These are phyloP conservation scores for Helicorthomorpha holstii DNA, from an alignment of 1,140 invertebrate genomes.

Conservation along the genomic window DNA sequence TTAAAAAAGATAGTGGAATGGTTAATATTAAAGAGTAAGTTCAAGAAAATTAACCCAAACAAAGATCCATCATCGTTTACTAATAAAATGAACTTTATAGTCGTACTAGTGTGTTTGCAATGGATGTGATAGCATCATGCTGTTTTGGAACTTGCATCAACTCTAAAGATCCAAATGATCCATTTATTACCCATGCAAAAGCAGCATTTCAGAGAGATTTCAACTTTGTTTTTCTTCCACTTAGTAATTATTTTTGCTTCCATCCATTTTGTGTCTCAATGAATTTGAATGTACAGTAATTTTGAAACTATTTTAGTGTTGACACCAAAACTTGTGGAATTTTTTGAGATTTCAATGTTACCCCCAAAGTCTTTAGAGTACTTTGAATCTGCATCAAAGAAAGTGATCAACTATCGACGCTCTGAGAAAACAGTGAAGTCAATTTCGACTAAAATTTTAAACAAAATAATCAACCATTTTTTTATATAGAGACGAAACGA, in stretches of 20 bases:
- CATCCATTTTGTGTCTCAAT: not conserved
- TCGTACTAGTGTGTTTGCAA: not conserved
- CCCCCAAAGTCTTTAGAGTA: not conserved
- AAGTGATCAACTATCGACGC: not conserved
- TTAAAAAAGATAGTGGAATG: not conserved
- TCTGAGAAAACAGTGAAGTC: not conserved
- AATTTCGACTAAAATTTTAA: not conserved
- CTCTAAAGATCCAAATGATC: not conserved
- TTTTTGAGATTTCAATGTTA: not conserved
- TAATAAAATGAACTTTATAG: too few relatives aligned
- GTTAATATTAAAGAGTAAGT: not conserved
- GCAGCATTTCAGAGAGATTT: not conserved
- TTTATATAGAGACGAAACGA: not conserved
- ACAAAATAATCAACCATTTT: too few relatives aligned
- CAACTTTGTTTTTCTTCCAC: not conserved
- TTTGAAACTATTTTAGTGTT: not conserved
- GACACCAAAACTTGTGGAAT: not conserved
- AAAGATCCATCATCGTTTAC: not conserved
- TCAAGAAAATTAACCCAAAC: not conserved
- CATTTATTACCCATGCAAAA: not conserved
- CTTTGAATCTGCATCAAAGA: not conserved
- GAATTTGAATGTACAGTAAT: not conserved
- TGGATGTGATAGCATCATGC: not conserved
- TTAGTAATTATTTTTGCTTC: not conserved
- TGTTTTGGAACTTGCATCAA: not conserved